Evolutionary conservation across 2,888 invertebrate genomes (phyloP).

Genomic region (Plebejus anna): DNA sequence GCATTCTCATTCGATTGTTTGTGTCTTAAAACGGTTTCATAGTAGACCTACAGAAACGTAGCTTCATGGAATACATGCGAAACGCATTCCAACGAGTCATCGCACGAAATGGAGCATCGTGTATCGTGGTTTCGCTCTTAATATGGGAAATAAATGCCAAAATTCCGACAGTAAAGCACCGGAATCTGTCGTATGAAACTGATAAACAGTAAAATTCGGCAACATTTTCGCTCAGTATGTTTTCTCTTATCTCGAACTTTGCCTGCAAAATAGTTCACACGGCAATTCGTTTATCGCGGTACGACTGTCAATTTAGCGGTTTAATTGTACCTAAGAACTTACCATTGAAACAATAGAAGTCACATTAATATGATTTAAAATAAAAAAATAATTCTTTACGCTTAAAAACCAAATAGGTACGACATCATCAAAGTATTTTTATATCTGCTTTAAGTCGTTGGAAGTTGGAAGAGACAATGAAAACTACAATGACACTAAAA

Average conservation of each 20-base stretch:
- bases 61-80: not conserved
- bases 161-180: not conserved
- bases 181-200: slow-evolving; percentile 2
- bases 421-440: no score
- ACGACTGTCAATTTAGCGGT: not conserved
- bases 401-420: no score
- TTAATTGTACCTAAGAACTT: not conserved
- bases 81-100: not conserved
- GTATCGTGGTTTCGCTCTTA: not conserved
- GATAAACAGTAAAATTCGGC: not conserved
- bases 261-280: not conserved
- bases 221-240: not conserved
- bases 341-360: no score
- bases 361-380: no score
- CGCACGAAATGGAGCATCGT: not conserved
- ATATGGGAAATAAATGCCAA: not conserved
- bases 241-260: not conserved
- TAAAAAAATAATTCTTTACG: no score
- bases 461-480: no score
- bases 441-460: no score
- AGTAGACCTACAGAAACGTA: not conserved
- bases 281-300: not conserved
- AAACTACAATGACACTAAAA: no score
- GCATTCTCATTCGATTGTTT: no score
- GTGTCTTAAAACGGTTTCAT: no score